A percentile compares a stretch with the other conserved stretches of the same genome.
phyloP scores from a whole-genome alignment of 2,888 invertebrate genomes.

The Trichopoda pennipes region DNA sequence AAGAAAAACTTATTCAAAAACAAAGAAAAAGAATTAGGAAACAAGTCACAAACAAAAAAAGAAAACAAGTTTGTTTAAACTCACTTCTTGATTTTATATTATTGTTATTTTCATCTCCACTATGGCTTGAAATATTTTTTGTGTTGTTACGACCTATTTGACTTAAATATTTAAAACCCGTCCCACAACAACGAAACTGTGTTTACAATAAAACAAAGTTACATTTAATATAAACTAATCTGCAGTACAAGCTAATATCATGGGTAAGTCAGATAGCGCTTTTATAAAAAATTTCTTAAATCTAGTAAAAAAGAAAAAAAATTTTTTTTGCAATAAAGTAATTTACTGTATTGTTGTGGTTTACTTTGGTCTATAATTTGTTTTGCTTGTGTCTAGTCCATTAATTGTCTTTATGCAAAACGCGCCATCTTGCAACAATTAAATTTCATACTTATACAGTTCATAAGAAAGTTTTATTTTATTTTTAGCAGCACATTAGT shows the following conservation, averaged over 20 bases:
- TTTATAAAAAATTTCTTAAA: slow-evolving; percentile 2
- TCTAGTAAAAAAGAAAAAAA: background rate
- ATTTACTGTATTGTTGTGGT: slow-evolving; percentile 14
- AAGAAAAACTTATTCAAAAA: slow-evolving; percentile 17
- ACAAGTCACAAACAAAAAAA: slow-evolving; percentile 8
- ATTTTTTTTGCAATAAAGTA: background rate
- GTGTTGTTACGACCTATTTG: slow-evolving; percentile 27
- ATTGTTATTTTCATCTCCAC: slow-evolving; percentile 9
- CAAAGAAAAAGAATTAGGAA: slow-evolving; percentile 51
- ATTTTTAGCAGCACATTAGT: slow-evolving; percentile 1
- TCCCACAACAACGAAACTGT: slow-evolving; percentile 2
- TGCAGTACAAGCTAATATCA: slow-evolving; percentile 3
- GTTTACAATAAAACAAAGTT: background rate
- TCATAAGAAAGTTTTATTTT: slow-evolving; percentile 12
- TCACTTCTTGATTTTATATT: slow-evolving; percentile 32
- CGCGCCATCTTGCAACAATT: slow-evolving; percentile 67
- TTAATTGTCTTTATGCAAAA: slow-evolving; percentile 37
- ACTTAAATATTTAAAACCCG: slow-evolving; percentile 21
- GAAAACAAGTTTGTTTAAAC: slow-evolving; percentile 51
- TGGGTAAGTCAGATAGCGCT: slow-evolving; percentile 45
- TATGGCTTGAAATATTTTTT: slow-evolving; percentile 42
- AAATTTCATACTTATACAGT: slow-evolving; percentile 58
- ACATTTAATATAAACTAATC: background rate
- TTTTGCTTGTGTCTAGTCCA: slow-evolving; percentile 22
- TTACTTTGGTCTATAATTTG: slow-evolving; percentile 4